These are phyloP conservation scores for Myrmecobius fasciatus DNA, from an alignment of 2,113 vertebrate species.

Conservation along the genomic window DNA sequence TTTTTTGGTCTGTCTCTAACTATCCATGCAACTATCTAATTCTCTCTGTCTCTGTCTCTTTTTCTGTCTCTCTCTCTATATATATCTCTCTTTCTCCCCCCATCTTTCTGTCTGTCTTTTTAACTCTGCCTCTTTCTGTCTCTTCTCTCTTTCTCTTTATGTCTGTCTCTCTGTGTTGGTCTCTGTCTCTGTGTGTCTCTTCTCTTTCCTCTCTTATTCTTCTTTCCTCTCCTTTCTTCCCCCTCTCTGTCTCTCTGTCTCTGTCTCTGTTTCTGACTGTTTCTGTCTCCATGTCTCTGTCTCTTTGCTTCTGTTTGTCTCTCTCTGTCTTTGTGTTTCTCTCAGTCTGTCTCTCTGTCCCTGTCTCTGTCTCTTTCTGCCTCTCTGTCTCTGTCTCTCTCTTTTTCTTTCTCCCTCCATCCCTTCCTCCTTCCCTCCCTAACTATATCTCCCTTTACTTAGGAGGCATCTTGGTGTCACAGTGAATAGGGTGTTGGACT, in stretches of 20 bases:
- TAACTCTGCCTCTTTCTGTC: too few species aligned
- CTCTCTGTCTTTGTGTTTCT: too few species aligned
- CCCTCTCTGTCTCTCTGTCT: too few species aligned
- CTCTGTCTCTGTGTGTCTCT: too few species aligned
- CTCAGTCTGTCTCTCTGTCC: too few species aligned
- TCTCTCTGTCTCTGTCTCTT: background rate
- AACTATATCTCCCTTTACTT: background rate
- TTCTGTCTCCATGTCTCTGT: too few species aligned
- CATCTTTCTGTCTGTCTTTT: background rate
- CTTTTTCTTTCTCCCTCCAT: background rate
- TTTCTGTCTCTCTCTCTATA: background rate
- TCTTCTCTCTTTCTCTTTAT: too few species aligned
- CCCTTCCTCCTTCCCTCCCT: background rate
- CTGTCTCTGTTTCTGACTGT: too few species aligned
- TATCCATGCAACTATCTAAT: background rate
- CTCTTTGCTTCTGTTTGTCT: too few species aligned
- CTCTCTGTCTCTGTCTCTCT: background rate
- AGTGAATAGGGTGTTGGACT: background rate
- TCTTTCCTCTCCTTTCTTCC: too few species aligned
- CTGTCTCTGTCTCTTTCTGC: too few species aligned
- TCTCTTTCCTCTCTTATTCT: fast-evolving
- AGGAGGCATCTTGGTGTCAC: background rate
- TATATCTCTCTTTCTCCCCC: background rate
- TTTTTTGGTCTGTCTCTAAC: background rate
- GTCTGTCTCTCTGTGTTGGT: too few species aligned